Conservation (phyloP, 2,113 vertebrate genomes). For the Gallinago jamesoni region DNA sequence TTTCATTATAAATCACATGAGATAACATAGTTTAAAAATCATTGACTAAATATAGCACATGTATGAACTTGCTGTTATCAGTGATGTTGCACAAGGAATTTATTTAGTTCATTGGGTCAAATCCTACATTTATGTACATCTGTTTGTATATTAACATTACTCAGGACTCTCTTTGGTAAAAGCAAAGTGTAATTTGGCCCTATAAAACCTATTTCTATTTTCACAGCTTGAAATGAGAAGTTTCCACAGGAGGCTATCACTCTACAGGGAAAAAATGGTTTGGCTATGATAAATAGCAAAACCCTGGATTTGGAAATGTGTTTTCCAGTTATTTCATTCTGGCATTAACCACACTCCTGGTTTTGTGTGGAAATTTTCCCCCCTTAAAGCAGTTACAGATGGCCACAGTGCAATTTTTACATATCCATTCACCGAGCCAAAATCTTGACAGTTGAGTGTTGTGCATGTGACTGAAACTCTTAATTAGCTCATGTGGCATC, state of each 20-base stretch:
- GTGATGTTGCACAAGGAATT: not conserved
- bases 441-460: not conserved
- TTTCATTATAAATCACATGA: not conserved
- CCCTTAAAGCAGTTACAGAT: conserved; percentile 32
- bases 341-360: not conserved
- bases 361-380: conserved; percentile 43
- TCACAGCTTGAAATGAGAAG: conserved; percentile 41
- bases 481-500: not conserved
- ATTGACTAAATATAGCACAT: not conserved
- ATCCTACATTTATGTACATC: not conserved
- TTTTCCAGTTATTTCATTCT: conserved; percentile 55
- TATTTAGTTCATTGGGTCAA: not conserved
- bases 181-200: not conserved
- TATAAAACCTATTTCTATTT: conserved; percentile 19
- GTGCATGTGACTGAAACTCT: not conserved
- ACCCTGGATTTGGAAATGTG: conserved; percentile 14
- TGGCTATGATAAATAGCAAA: conserved; percentile 34
- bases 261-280: not conserved
- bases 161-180: not conserved
- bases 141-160: not conserved
- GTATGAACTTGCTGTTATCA: not conserved
- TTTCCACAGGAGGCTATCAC: not conserved
- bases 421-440: not conserved
- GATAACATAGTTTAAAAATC: not conserved
- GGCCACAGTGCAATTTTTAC: not conserved